Evolutionary conservation across 2,797 vertebrate genomes (phyloP).

Genomic region (Propithecus deckenii): DNA sequence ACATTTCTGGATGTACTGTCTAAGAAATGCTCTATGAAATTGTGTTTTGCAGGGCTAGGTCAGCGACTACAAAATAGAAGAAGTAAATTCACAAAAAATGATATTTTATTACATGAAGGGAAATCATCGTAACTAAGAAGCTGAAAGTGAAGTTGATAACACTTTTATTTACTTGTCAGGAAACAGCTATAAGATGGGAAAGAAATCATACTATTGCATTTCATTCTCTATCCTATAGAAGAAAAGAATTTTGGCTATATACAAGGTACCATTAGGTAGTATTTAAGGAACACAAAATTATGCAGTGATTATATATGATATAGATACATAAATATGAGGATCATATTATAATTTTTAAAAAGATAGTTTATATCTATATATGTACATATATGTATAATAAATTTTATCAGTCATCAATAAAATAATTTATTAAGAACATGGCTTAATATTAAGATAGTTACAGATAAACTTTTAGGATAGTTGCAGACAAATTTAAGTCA

Average conservation of each 20-base stretch:
- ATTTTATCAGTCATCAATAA: neutral
- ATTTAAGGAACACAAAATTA: constrained; percentile 1
- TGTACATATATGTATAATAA: neutral
- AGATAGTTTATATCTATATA: neutral
- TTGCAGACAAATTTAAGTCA: neutral
- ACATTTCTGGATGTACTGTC: constrained; percentile 58
- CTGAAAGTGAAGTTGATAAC: constrained; percentile 32
- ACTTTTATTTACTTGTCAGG: constrained; percentile 2
- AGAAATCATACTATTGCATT: neutral
- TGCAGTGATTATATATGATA: neutral
- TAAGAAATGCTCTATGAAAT: constrained; percentile 61
- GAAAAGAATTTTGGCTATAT: neutral
- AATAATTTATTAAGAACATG: neutral
- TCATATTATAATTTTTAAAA: neutral
- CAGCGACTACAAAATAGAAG: constrained; percentile 48
- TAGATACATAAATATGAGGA: neutral
- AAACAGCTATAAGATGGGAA: neutral
- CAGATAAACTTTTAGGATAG: neutral
- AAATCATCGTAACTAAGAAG: constrained; percentile 39
- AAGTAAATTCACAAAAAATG: constrained; percentile 25
- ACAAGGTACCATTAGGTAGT: neutral
- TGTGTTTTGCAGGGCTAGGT: constrained; percentile 10
- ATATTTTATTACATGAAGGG: constrained; percentile 49
- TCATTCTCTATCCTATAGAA: neutral
- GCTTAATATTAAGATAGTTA: neutral